Evolutionary conservation across 2,113 vertebrate species (phyloP), one percentile per base, ranked within the genome.

Genomic region (Muscicapa adusta): DNA sequence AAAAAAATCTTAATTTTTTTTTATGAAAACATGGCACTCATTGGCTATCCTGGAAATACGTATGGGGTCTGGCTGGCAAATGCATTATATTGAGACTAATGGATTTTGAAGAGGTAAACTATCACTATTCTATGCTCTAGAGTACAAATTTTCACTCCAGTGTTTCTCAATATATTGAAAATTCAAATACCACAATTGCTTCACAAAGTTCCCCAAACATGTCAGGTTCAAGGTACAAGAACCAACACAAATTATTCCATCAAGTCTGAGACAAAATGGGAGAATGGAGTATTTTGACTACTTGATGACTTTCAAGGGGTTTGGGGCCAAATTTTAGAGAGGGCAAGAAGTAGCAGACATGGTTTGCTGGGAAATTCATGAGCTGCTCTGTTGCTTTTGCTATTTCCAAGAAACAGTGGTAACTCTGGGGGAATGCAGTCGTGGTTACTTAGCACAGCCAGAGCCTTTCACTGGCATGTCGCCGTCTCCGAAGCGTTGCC

Each of bases 391-490:
- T 43, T 71, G 28, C 53, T 90, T 91, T 80, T 74, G 3, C 31
- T 45, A 9, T 75, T 90, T 86, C 56, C 40, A 90, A 61, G 40
- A 86, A 93, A 68, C 74, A 58, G 42, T 77, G 25, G 16, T 60
- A 90, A 62, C n/a, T 89, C 54, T 60, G 23, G 23, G 68, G 57
- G 76, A 93, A 84, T 65, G 90, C 4, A 1, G 29, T 61, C 2
- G 0, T 90, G 68, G 90, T 95, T 94, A 97, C 90, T 91, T 95
- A 93, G 76, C 90, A 73, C 68, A 84, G 83, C 17, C 82, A 86
- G 92, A 81, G 57, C 23, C 66, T 83, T 93, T 74, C 78, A 72
- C 53, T 84, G 85, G 82, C 85, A 96, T 65, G 40, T 68, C 1
- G 0, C 40, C 7, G 11, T 88, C 67, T 84, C 92, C 90, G 0